phyloP scores from a whole-genome alignment of 1,140 invertebrate genomes.

The Pseudobourletiella spinata region DNA sequence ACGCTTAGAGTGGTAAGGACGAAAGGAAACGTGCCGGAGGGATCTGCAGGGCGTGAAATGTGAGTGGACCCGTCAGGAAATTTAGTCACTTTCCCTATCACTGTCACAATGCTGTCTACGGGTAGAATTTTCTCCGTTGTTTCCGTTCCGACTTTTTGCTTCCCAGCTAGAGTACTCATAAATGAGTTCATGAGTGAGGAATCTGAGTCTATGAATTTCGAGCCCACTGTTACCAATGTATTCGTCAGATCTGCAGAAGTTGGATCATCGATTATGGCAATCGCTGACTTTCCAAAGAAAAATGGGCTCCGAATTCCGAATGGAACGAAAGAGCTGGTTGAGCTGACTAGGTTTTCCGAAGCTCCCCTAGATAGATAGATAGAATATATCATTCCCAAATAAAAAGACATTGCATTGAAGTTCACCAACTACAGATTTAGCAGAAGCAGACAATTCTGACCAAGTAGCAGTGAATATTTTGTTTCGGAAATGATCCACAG shows the following conservation, averaged over 20 bases:
- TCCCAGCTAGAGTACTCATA: neutral
- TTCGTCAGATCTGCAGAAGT: neutral
- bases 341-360: neutral
- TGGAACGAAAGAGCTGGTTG: neutral
- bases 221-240: neutral
- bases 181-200: neutral
- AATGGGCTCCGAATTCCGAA: neutral
- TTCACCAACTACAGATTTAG: neutral
- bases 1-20: neutral
- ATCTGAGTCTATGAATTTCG: neutral
- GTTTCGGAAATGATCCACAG: neutral
- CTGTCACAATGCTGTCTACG: neutral
- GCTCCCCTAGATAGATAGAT: neutral
- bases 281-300: neutral
- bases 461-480: neutral
- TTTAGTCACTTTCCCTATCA: neutral
- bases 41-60: neutral
- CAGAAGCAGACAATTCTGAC: neutral
- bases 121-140: neutral
- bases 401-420: neutral
- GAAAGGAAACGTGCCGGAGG: neutral
- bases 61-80: neutral
- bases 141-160: neutral
- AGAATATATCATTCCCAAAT: neutral
- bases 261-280: neutral